Conservation (phyloP, 1,140 invertebrate species). For the Drosophila sucinea region DNA sequence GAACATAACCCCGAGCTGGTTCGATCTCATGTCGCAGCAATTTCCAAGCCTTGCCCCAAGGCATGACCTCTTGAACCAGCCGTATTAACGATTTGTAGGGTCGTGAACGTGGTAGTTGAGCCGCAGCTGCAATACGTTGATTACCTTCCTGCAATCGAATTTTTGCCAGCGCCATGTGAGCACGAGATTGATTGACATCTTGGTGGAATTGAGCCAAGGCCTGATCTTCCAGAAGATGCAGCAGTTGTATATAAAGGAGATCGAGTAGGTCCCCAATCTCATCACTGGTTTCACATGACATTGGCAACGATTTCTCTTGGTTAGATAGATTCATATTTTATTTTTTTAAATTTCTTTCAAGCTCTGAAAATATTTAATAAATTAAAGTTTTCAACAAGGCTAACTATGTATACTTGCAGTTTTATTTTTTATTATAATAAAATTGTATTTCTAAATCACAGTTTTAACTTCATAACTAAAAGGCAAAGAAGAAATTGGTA, state of each 20-base stretch:
- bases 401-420: too few relatives aligned
- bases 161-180: conserved; percentile 34
- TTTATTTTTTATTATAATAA: too few relatives aligned
- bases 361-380: too few relatives aligned
- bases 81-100: conserved; percentile 41
- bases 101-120: conserved; percentile 18
- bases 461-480: too few relatives aligned
- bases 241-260: conserved; percentile 34
- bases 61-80: conserved; percentile 8
- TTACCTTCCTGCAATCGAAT: conserved; percentile 38
- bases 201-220: conserved; percentile 9
- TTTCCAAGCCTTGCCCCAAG: conserved; percentile 8
- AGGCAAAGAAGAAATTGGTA: too few relatives aligned
- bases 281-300: background rate
- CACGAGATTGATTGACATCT: conserved; percentile 13
- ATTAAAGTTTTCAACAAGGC: too few relatives aligned
- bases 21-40: conserved; percentile 22
- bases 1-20: background rate
- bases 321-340: background rate
- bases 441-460: too few relatives aligned
- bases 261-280: conserved; percentile 27
- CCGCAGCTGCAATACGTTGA: background rate
- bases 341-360: background rate
- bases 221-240: conserved; percentile 37
- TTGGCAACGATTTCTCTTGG: background rate